Evolutionary conservation across 2,797 vertebrate genomes (phyloP).

Genomic region (Falco rusticolus): DNA sequence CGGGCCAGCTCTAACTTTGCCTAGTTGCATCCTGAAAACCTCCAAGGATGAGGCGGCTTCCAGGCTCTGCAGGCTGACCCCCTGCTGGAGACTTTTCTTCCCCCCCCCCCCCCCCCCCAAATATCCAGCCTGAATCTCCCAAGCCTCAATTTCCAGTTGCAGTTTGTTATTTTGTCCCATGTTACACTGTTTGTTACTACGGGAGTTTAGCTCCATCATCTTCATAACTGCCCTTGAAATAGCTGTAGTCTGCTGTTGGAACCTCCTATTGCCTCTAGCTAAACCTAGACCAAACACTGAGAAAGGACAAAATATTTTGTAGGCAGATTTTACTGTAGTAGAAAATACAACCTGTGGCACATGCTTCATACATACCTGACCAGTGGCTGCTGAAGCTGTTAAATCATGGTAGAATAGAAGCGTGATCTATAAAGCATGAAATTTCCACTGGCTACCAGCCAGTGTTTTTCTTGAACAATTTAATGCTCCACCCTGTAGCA

Average conservation of each 20-base stretch:
- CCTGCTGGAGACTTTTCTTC: background rate
- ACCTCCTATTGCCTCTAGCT: background rate
- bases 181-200: background rate
- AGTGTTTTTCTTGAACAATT: conserved; percentile 72
- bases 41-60: background rate
- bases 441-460: conserved; percentile 77
- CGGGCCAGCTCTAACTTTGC: background rate
- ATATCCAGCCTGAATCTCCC: background rate
- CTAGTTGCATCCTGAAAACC: background rate
- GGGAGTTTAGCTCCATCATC: background rate
- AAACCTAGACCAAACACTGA: background rate
- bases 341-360: background rate
- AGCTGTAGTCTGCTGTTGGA: background rate
- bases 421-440: conserved; percentile 43
- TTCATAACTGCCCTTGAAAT: background rate
- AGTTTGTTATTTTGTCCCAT: background rate
- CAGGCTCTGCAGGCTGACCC: background rate
- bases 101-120: background rate
- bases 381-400: conserved; percentile 7
- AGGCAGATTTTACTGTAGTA: background rate
- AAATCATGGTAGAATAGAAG: conserved; percentile 54
- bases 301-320: background rate
- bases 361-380: background rate
- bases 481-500: conserved; percentile 80
- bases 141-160: background rate